Base-by-base conservation (phyloP, 2,113 vertebrate species). In the Xiphophorus hellerii region DNA sequence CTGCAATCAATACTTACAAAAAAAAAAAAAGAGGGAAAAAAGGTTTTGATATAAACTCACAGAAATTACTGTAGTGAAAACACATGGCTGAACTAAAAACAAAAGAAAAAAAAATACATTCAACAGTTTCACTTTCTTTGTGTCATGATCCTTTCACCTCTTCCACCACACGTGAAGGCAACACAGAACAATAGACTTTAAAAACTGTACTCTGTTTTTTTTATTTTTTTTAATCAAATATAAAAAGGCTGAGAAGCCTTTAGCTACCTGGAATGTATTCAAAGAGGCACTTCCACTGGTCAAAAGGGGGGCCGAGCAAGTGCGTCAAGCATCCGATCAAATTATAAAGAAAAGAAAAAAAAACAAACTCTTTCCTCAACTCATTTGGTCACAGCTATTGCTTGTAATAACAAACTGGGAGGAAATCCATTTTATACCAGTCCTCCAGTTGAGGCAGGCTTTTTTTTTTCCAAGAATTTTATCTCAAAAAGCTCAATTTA, bases 1-100 rank as follows among this genome's bases (percentile, higher is more conserved):
- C 97, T 98, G 97, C 96, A 98, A 98, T 98, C 97, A 98, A 96
- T 97, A 95, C 95, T 98, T 98, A 98, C 96, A 99, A 98, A 80
- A 96, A 95, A 63, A 81, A 35, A 3, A 66, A 4, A 58, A 14
- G 87, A 27, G 63, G 63, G 54, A n/a, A 76, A 87, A 87, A 28
- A 82, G 64, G 82, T 82, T 96, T 96, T 96, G 95, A 96, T 97
- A 98, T 96, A 97, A 98, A 97, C 96, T 96, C 96, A 97, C 97
- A 96, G 95, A 94, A 96, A 95, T 93, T 92, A 97, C 95, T 96
- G 96, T 97, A 98, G 97, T 97, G 93, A 97, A 97, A 90, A 87
- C 87, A 88, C 84, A 93, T 88, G 82, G 87, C 87, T 90, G 88
- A 83, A 58, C 25, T 62, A 62, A 58, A 29, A 73, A 61, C 37